A percentile compares a stretch with the other conserved stretches of the same genome.
Conservation (phyloP, 2,113 vertebrate genomes). For the Plecturocebus donacophilus region DNA sequence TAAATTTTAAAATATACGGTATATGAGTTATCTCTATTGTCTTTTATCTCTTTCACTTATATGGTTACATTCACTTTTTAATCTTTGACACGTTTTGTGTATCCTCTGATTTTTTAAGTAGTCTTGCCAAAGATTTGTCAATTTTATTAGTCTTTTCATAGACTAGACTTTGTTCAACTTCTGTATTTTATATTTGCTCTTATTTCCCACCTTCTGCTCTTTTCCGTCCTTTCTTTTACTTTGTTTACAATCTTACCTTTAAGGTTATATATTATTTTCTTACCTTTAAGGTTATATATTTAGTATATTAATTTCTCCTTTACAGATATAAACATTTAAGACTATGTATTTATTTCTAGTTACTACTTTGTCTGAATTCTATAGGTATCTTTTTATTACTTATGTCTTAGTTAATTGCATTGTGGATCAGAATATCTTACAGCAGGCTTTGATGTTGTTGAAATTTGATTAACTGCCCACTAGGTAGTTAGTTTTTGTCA, state of each 20-base stretch:
- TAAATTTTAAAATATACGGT: not conserved
- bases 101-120: not conserved
- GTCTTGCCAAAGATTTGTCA: not conserved
- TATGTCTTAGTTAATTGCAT: not conserved
- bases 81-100: not conserved
- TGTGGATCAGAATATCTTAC: not conserved
- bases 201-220: not conserved
- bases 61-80: not conserved
- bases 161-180: not conserved
- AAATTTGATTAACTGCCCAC: not conserved
- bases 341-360: not conserved
- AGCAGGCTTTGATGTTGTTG: not conserved
- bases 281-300: not conserved
- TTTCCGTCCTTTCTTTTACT: not conserved
- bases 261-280: not conserved
- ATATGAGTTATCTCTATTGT: not conserved
- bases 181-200: constrained; percentile 5
- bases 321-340: not conserved
- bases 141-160: not conserved
- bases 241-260: not conserved
- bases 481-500: not conserved
- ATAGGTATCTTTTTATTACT: not conserved
- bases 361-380: not conserved
- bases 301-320: not conserved
- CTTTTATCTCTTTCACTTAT: not conserved